Base-by-base conservation (phyloP, 2,113 vertebrate genomes). In the Deroptyus accipitrinus region DNA sequence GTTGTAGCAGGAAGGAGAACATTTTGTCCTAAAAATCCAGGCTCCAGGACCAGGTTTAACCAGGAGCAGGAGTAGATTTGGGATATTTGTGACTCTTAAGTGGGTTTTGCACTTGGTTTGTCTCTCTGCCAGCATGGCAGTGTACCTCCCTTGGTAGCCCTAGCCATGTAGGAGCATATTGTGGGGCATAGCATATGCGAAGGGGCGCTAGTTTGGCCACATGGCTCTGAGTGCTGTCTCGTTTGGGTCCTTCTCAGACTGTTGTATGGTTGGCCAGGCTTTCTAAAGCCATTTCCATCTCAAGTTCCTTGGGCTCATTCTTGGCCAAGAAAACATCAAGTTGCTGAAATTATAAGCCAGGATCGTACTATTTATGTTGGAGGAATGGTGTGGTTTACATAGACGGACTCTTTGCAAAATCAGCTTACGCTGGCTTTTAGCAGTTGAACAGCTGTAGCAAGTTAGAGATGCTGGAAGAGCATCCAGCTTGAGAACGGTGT, bases 251-350 rank as follows among this genome's bases (percentile, higher is more conserved):
- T 82, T 73, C 52, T 84, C 83, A 69, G 52, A 15, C 42, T 52
- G 9, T 76, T 79, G 69, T 69, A 57, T 0, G 6, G 77, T 49
- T 96, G 86, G 92, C 81, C n/a, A 13, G 44, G 44, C 54, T 73
- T 78, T 73, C 62, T 93, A 41, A 72, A 82, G 86, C 61, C 39
- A 22, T 95, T 97, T 96, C 91, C 86, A 79, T 94, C 90, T 62
- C 44, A 57, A 62, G 69, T 95, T 96, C 92, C 92, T 91, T 63
- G 79, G 49, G 27, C 68, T 88, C 27, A 10, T n/a, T 93, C 66
- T 89, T 94, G 86, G 96, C 96, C 96, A 96, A 95, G 88, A 95
- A 96, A 92, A 92, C 74, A 88, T 96, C 92, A 89, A 90, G 86
- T 62, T 85, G 81, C 91, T 95, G 92, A 94, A 97, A 91, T 91